phyloP scores from a whole-genome alignment of 92 coral and sea anemone species.

The Parazoanthus atlanticus region DNA sequence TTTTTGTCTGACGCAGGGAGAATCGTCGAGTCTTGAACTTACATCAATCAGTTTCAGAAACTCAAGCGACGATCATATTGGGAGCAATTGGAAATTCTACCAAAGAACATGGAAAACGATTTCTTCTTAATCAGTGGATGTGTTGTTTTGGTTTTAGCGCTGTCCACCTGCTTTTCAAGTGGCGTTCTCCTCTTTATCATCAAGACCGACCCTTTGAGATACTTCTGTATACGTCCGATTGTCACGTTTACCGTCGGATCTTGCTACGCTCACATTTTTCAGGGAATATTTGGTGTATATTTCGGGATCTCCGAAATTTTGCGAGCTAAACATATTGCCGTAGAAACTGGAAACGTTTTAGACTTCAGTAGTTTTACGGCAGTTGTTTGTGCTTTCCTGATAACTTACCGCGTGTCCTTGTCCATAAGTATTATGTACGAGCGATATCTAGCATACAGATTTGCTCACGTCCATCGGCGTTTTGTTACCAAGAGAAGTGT shows the following conservation, averaged over 20 bases:
- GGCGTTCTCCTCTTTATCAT: constrained; percentile 23
- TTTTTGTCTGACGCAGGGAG: neutral
- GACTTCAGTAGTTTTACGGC: constrained; percentile 17
- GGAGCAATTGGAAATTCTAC: neutral
- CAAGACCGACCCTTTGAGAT: constrained; percentile 28
- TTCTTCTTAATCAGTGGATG: constrained; percentile 12
- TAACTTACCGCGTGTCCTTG: constrained; percentile 26
- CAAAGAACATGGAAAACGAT: neutral
- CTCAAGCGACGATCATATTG: neutral
- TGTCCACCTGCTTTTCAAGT: constrained; percentile 33
- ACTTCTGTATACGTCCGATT: constrained; percentile 15
- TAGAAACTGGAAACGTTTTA: constrained; percentile 16
- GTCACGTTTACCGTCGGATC: constrained; percentile 28
- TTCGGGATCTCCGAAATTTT: constrained; percentile 36
- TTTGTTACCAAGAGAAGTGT: constrained; percentile 12
- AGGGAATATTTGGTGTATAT: constrained; percentile 37
- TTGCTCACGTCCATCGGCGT: constrained; percentile 35
- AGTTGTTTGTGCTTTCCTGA: constrained; percentile 1
- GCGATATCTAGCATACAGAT: constrained; percentile 28
- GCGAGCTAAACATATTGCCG: neutral
- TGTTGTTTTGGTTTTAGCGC: constrained; percentile 6
- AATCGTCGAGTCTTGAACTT: neutral
- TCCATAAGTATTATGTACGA: constrained; percentile 30
- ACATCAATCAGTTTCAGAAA: neutral
- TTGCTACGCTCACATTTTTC: constrained; percentile 30